Conservation (phyloP, 2,888 invertebrate genomes). For the Scelioninae gen. 1 region DNA sequence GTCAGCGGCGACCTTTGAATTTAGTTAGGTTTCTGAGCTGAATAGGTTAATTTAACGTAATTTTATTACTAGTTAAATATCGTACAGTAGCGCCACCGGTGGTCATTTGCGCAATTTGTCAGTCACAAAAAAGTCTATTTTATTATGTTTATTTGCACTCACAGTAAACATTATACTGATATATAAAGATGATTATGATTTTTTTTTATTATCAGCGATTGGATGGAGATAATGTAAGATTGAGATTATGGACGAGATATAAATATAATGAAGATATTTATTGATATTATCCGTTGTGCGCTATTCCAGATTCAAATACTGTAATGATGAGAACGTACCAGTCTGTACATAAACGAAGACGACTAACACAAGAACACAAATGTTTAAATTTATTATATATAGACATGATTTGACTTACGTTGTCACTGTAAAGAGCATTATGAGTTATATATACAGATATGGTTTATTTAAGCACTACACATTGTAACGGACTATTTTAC, state of each 20-base stretch:
- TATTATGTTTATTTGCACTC: too few species aligned
- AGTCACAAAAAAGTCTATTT: neutral
- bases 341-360: conserved; percentile 38
- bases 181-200: too few species aligned
- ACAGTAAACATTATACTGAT: too few species aligned
- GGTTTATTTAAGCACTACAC: conserved; percentile 74
- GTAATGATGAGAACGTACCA: conserved; percentile 15
- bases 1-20: too few species aligned
- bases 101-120: conserved; percentile 5
- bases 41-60: neutral
- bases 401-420: conserved; percentile 37
- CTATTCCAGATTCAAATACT: neutral
- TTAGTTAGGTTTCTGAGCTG: neutral
- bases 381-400: conserved; percentile 17
- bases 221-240: neutral
- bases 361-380: conserved; percentile 24
- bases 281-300: conserved; percentile 11
- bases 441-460: conserved; percentile 46
- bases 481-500: conserved; percentile 77
- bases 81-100: conserved; percentile 29
- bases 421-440: conserved; percentile 32
- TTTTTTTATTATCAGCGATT: neutral
- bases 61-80: neutral
- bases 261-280: conserved; percentile 7
- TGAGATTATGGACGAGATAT: too few species aligned